phyloP scores from a whole-genome alignment of 2,797 vertebrate genomes.

The Austrolebias charrua region DNA sequence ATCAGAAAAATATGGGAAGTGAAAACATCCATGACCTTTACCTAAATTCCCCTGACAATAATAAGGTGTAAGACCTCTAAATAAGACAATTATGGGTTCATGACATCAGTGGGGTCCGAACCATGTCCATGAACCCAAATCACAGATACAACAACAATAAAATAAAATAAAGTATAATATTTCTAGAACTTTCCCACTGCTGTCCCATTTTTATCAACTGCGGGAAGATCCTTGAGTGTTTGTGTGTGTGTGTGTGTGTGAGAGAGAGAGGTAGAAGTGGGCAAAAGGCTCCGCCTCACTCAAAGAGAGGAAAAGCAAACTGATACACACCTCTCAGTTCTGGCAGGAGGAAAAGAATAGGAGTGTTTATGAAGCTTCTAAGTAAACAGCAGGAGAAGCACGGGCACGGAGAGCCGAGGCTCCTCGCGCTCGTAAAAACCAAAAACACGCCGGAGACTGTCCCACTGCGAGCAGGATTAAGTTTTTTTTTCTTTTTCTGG shows the following conservation, averaged over 20 bases:
- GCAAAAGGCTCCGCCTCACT: constrained; percentile 89
- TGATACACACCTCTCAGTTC: constrained; percentile 82
- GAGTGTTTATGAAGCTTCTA: constrained; percentile 73
- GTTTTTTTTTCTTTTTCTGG: constrained; percentile 3
- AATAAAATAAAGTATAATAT: constrained; percentile 14
- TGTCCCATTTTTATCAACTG: constrained; percentile 49
- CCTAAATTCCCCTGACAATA: too few relatives aligned
- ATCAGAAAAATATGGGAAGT: too few relatives aligned
- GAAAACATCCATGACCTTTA: too few relatives aligned
- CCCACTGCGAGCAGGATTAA: constrained; percentile 75
- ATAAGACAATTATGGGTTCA: too few relatives aligned
- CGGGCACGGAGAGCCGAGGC: constrained; percentile 56
- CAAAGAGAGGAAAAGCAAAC: constrained; percentile 78
- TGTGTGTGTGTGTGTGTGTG: constrained; percentile 27
- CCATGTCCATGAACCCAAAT: too few relatives aligned
- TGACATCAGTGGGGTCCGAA: too few relatives aligned
- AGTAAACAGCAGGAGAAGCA: constrained; percentile 74
- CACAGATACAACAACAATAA: too few relatives aligned
- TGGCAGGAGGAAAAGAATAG: constrained; percentile 76
- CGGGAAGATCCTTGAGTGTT: constrained; percentile 27
- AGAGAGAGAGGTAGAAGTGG: constrained; percentile 58
- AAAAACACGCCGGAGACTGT: constrained; percentile 62
- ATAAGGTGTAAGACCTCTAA: too few relatives aligned
- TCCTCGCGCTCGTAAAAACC: constrained; percentile 46
- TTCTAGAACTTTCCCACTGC: constrained; percentile 61